Percentiles rank a stretch among this genome's conserved stretches.
Conservation (phyloP, 2,113 vertebrate genomes). For the Platycercus adscitus region DNA sequence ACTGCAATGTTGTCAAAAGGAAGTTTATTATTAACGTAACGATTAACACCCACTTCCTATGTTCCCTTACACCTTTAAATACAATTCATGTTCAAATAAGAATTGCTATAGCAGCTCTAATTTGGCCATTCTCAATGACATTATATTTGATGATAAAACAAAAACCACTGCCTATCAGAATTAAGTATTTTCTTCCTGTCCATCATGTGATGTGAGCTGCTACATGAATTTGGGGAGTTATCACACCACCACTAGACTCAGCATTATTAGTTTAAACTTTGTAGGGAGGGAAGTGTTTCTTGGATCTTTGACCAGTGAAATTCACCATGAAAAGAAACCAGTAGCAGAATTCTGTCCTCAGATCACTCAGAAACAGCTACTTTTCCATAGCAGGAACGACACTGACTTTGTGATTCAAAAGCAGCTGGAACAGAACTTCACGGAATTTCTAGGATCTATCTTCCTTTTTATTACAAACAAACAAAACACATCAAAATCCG, state of each 20-base stretch:
- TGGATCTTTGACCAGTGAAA: neutral
- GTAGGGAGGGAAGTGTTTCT: neutral
- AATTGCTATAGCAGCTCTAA: neutral
- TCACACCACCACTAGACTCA: neutral
- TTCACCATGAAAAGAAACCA: neutral
- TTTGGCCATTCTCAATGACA: neutral
- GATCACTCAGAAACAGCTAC: neutral
- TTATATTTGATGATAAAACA: neutral
- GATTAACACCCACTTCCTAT: neutral
- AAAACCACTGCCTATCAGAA: neutral
- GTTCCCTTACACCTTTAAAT: neutral
- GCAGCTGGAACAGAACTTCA: neutral
- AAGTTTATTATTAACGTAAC: neutral
- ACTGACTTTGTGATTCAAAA: neutral
- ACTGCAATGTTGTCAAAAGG: neutral
- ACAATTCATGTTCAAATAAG: neutral
- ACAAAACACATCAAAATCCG: neutral
- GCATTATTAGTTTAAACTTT: neutral
- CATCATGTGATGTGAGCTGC: neutral
- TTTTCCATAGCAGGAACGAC: neutral
- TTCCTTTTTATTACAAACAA: neutral
- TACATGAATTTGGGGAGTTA: neutral
- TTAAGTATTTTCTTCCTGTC: neutral
- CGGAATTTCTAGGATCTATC: neutral
- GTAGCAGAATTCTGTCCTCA: neutral